Base-by-base conservation (phyloP, 2,797 vertebrate genomes). In the Sphenopsis melanotis region DNA sequence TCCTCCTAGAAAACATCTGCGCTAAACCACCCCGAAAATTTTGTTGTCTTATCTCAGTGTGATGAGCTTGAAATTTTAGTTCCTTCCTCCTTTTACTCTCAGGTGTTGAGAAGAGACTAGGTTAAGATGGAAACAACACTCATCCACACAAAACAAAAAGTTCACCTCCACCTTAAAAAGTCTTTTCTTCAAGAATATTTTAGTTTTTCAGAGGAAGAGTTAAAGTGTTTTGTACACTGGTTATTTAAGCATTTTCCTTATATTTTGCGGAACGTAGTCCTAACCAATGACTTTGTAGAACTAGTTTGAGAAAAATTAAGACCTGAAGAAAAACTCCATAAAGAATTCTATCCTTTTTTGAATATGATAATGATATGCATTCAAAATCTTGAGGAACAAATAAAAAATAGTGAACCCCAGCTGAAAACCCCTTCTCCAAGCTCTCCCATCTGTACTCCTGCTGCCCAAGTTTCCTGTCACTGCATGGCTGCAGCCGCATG, bases 401-500 rank as follows among this genome's bases (percentile, higher is more conserved):
- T 49, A 26, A 10, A 49, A 49, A 41, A 41, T 41, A 41, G 39
- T 15, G 39, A 41, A 41, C 32, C 13, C 12, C 52, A 55, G 32
- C 52, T 55, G 52, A n/a, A n/a, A 55, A n/a, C 6, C 32, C 30
- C 19, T 53, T n/a, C 52, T 22, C 52, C 30, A n/a, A 22, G 52
- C 19, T n/a, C 52, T 55, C 32, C 20, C 9, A 3, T n/a, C 52
- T 22, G 20, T 14, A 22, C 12, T 55, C 32, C 52, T 55, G 20
- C 52, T 55, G 52, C 20, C 32, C 30, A n/a, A 21, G 12, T 55
- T n/a, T n/a, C 32, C 52, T n/a, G 32, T n/a, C 52, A n/a, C 13
- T n/a, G 12, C 32, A 22, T n/a, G 52, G 32, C 20, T 4, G 1
- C 4, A 11, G 52, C 52, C 1, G 2, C 9, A 14, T 21, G 30